phyloP scores from a whole-genome alignment of 92 coral and sea anemone species.

The Isaurus tuberculatus region DNA sequence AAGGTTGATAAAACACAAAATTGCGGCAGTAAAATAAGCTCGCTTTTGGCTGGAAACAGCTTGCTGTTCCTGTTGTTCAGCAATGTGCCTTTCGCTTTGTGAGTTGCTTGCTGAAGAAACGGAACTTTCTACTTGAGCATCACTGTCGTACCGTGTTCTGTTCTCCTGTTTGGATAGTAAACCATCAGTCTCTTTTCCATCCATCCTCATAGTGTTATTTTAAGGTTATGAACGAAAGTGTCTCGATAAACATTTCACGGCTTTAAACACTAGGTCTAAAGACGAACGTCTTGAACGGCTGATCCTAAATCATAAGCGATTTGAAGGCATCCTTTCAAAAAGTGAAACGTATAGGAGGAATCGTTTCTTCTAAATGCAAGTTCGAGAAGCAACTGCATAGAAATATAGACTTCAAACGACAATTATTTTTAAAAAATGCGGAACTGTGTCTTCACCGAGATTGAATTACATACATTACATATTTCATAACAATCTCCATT shows the following conservation, averaged over 20 bases:
- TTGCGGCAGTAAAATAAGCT: slow-evolving; percentile 77
- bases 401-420: too few species aligned
- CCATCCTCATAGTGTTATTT: background rate
- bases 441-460: too few species aligned
- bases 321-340: too few species aligned
- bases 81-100: background rate
- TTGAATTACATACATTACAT: background rate
- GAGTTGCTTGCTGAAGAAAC: background rate
- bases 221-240: background rate
- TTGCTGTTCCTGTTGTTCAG: background rate
- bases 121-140: background rate
- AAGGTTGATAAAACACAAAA: slow-evolving; percentile 88
- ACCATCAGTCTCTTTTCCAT: background rate
- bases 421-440: too few species aligned
- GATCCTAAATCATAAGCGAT: background rate
- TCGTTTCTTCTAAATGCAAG: too few species aligned
- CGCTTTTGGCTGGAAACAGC: slow-evolving; percentile 44
- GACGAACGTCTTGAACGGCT: background rate
- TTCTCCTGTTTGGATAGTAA: background rate
- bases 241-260: background rate
- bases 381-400: too few species aligned
- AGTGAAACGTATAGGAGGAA: too few species aligned
- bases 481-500: background rate
- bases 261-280: background rate
- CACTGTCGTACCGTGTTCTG: background rate